Evolutionary conservation across 1,140 invertebrate species (phyloP).

Genomic region (Bombus pascuorum): DNA sequence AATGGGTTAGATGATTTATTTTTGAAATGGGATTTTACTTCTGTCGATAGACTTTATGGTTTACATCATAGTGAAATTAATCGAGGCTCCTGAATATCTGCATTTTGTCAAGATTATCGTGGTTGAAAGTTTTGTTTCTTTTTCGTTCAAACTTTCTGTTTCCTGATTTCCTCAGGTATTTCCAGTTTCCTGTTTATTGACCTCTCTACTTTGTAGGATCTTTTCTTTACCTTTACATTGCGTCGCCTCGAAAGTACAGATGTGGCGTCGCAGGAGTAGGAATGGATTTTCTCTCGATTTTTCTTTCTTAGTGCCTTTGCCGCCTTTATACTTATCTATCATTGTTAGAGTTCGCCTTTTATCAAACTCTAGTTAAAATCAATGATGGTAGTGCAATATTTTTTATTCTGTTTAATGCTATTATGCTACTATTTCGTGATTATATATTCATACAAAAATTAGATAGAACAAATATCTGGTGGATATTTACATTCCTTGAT

Average conservation of each 20-base stretch:
- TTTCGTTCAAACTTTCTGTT: not conserved
- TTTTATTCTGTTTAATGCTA: not conserved
- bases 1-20: too few species aligned
- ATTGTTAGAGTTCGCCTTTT: not conserved
- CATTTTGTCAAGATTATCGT: too few species aligned
- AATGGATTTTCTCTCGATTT: conserved; percentile 6
- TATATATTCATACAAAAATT: too few species aligned
- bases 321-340: not conserved
- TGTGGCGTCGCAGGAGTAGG: not conserved
- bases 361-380: not conserved
- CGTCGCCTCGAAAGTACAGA: not conserved
- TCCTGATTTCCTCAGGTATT: not conserved
- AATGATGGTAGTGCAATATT: not conserved
- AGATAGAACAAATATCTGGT: too few species aligned
- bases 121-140: not conserved
- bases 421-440: too few species aligned
- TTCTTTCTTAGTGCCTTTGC: not conserved
- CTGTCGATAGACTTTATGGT: too few species aligned
- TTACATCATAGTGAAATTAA: too few species aligned
- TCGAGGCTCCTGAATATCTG: too few species aligned
- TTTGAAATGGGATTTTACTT: too few species aligned
- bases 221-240: not conserved
- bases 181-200: not conserved
- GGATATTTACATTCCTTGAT: too few species aligned
- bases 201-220: not conserved